Percentiles rank a stretch among this genome's conserved stretches.
These are phyloP conservation scores for Platyrinchus mystaceus DNA, from an alignment of 2,797 vertebrate species.

Conservation along the genomic window DNA sequence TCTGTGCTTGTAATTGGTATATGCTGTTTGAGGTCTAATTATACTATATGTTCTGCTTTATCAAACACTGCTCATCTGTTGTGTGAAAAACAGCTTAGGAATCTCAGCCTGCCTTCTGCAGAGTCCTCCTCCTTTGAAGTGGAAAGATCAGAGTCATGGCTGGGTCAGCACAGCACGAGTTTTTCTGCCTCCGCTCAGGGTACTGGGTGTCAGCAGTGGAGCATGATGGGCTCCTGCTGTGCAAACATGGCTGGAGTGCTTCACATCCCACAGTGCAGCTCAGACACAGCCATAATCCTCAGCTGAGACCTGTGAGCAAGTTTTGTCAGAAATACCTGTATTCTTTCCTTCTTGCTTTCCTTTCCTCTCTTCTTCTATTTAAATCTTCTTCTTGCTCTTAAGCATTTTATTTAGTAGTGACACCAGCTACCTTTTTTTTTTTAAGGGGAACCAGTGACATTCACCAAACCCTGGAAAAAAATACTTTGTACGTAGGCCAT, in stretches of 20 bases:
- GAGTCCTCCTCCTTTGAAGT: slow-evolving; percentile 32
- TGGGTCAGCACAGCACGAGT: neutral
- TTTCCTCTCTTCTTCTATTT: neutral
- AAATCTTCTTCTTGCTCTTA: neutral
- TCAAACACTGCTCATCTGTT: slow-evolving; percentile 42
- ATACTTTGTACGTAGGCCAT: neutral
- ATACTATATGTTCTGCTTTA: slow-evolving; percentile 14
- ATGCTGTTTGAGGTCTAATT: slow-evolving; percentile 39
- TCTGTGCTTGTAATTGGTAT: slow-evolving; percentile 12
- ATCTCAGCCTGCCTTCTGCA: slow-evolving; percentile 18
- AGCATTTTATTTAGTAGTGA: neutral
- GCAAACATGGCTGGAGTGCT: neutral
- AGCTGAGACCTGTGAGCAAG: neutral
- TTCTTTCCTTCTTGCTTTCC: neutral
- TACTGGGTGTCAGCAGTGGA: neutral
- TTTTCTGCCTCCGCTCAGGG: neutral
- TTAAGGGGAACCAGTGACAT: slow-evolving; percentile 15
- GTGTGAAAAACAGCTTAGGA: slow-evolving; percentile 43
- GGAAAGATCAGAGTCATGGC: slow-evolving; percentile 15
- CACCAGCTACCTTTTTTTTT: neutral
- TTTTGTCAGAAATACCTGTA: neutral
- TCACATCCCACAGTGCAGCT: neutral
- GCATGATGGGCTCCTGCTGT: neutral
- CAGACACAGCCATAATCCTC: neutral
- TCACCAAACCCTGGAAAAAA: slow-evolving; percentile 48